Conservation (phyloP, 64 coral and sea anemone genomes). For the Pocillopora verrucosa region DNA sequence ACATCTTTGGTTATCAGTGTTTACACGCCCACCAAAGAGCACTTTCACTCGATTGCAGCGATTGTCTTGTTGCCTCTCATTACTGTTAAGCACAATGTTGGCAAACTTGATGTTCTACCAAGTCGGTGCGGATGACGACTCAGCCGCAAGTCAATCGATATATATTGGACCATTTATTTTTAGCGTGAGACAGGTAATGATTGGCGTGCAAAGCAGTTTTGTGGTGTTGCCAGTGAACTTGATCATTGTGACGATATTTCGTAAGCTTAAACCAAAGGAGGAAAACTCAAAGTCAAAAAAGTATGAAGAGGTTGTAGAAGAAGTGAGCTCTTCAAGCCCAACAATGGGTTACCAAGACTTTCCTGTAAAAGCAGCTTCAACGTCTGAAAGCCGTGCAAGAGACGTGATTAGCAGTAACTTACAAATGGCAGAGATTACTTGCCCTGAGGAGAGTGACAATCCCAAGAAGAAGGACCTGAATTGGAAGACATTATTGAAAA, state of each 20-base stretch:
- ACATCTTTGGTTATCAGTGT: constrained; percentile 88
- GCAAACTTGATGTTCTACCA: constrained; percentile 91
- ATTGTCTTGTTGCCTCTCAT: constrained; percentile 73
- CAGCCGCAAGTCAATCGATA: background rate
- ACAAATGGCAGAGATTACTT: background rate
- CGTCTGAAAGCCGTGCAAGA: no score
- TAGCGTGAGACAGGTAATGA: constrained; percentile 61
- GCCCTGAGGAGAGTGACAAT: background rate
- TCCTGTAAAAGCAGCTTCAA: background rate
- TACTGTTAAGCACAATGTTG: constrained; percentile 81
- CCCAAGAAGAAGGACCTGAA: background rate
- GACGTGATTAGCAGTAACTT: background rate
- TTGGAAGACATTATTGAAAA: background rate
- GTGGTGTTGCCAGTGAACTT: constrained; percentile 79
- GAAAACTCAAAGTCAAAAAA: constrained; percentile 19
- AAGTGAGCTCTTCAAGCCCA: background rate
- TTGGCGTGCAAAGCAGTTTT: constrained; percentile 83
- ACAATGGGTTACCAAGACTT: background rate
- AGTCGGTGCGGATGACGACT: constrained; percentile 26
- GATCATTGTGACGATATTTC: constrained; percentile 71
- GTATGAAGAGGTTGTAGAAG: constrained; percentile 27
- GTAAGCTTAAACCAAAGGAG: constrained; percentile 63
- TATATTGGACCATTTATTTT: constrained; percentile 63
- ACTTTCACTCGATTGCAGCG: constrained; percentile 85
- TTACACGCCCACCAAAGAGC: constrained; percentile 76